These are phyloP conservation scores for Eurystomus gularis DNA, from an alignment of 2,113 vertebrate genomes.

Conservation along the genomic window DNA sequence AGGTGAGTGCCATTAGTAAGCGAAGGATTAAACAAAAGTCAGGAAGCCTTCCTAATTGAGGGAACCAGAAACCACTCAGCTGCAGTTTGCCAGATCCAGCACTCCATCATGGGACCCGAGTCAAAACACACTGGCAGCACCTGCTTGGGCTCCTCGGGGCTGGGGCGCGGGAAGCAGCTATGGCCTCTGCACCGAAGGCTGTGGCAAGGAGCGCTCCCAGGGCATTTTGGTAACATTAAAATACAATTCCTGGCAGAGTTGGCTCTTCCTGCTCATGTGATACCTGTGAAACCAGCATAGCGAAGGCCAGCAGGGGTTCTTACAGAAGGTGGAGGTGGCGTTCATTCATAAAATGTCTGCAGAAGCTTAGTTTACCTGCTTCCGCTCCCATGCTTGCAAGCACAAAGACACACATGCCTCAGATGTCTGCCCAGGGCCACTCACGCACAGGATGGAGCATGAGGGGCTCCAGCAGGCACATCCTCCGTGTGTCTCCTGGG, in stretches of 20 bases:
- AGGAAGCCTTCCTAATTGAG: background rate
- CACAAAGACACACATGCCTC: accelerated
- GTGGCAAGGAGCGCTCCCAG: accelerated
- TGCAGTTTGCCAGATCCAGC: background rate
- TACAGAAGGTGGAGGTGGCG: background rate
- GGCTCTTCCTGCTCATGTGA: background rate
- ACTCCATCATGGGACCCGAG: background rate
- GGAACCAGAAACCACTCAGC: background rate
- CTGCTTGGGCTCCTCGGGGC: background rate
- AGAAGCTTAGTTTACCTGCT: background rate
- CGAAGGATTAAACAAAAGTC: conserved; percentile 11
- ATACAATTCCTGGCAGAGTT: background rate
- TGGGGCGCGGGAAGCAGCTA: background rate
- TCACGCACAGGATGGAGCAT: accelerated
- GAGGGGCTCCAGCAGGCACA: background rate
- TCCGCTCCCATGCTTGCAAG: background rate
- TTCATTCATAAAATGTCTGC: background rate
- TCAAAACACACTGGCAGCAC: background rate
- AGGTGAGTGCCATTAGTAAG: conserved; percentile 18
- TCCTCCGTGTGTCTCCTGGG: background rate
- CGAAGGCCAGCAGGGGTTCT: background rate
- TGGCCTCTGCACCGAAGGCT: background rate
- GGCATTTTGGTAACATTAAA: background rate
- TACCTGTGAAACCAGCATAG: background rate
- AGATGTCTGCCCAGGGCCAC: background rate